Percentiles rank a stretch among this genome's conserved stretches.
Conservation (phyloP, 2,888 invertebrate genomes). For the Caenorhabditis afra region DNA sequence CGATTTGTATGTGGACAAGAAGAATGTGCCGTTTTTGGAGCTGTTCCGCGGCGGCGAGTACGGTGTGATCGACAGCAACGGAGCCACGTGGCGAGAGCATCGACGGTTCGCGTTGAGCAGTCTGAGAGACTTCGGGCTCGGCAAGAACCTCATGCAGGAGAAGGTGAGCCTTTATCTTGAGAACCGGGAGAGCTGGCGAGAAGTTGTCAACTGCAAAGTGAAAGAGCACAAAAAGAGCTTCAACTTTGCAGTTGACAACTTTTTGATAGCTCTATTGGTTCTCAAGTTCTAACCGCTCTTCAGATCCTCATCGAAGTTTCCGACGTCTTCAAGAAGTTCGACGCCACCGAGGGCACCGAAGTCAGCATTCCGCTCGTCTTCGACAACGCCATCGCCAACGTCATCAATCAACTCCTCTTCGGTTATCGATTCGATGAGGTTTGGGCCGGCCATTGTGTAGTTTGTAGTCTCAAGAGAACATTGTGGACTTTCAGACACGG, state of each 20-base stretch:
- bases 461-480: no score
- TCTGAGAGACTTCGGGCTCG: constrained; percentile 53
- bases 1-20: constrained; percentile 51
- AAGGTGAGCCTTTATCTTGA: constrained; percentile 8
- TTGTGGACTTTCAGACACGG: constrained; percentile 40
- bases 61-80: constrained; percentile 46
- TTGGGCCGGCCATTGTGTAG: background rate
- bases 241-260: no score
- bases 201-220: no score
- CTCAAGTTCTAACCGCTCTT: no score
- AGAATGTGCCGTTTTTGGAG: constrained; percentile 24
- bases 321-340: constrained; percentile 26
- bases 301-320: constrained; percentile 48
- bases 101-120: constrained; percentile 39
- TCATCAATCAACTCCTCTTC: constrained; percentile 61
- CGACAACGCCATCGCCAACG: constrained; percentile 45
- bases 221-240: no score
- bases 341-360: constrained; percentile 1
- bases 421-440: constrained; percentile 61
- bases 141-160: constrained; percentile 48
- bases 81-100: constrained; percentile 52
- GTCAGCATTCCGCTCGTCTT: constrained; percentile 23
- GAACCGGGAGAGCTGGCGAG: no score
- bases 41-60: constrained; percentile 45
- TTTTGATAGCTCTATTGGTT: no score